These are phyloP conservation scores for Muntiacus reevesi DNA, from an alignment of 2,113 vertebrate species.

Conservation along the genomic window DNA sequence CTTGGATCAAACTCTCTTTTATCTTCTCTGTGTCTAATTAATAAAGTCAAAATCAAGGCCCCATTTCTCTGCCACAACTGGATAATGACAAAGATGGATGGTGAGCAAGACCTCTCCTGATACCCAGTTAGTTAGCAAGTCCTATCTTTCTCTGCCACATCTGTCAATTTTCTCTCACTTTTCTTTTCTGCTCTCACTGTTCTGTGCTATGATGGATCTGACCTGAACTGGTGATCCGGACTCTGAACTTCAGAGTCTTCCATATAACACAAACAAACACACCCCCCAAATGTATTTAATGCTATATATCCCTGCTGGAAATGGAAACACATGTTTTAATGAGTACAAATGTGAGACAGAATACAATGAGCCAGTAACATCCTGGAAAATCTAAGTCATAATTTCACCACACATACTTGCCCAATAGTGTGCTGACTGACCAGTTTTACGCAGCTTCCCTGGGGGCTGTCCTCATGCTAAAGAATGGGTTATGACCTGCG, in stretches of 20 bases:
- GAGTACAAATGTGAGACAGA: background rate
- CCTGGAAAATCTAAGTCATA: background rate
- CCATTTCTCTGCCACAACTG: background rate
- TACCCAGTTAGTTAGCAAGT: background rate
- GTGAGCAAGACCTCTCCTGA: background rate
- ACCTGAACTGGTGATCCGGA: background rate
- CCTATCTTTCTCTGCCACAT: rapidly evolving
- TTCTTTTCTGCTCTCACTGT: background rate
- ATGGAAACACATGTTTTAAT: background rate
- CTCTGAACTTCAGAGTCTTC: background rate
- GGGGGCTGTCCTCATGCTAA: background rate
- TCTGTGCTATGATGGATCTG: background rate
- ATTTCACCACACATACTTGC: background rate
- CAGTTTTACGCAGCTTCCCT: background rate
- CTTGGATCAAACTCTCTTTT: background rate
- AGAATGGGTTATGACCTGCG: background rate
- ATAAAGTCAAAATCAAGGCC: background rate
- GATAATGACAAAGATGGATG: background rate
- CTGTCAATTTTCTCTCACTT: background rate
- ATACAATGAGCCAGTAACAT: background rate
- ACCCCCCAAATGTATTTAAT: background rate
- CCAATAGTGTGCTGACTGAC: background rate
- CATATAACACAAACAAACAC: background rate
- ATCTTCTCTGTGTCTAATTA: conserved; percentile 25
- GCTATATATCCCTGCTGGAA: background rate